Evolutionary conservation across 2,113 vertebrate genomes (phyloP).

Genomic region (Capreolus pygargus): DNA sequence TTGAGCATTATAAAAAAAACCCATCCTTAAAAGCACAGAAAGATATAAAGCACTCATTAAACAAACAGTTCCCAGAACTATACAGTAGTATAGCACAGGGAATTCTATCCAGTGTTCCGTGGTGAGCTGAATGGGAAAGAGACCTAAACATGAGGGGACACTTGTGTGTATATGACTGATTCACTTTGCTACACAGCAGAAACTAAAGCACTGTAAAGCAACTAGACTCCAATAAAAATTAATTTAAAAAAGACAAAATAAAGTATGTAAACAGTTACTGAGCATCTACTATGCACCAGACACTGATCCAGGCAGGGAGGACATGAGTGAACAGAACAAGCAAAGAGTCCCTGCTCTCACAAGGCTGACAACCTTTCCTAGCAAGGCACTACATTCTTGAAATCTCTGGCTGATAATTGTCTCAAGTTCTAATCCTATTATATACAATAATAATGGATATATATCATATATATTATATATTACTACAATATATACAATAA

Average conservation of each 20-base stretch:
- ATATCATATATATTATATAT: no score
- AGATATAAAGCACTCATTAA: not conserved
- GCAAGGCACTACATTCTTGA: not conserved
- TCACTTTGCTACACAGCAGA: no score
- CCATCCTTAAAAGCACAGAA: not conserved
- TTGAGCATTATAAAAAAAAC: not conserved
- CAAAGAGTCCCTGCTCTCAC: not conserved
- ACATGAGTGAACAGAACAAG: not conserved
- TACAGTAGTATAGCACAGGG: not conserved
- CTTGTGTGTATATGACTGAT: accelerated
- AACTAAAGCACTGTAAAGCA: accelerated
- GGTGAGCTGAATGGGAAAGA: not conserved
- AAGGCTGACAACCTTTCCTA: not conserved
- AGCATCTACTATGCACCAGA: not conserved
- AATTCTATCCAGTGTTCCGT: not conserved
- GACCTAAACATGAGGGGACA: not conserved
- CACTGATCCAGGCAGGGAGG: not conserved
- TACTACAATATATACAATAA: not conserved
- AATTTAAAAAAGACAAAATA: not conserved
- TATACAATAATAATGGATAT: not conserved
- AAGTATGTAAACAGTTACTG: not conserved
- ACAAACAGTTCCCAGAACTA: not conserved
- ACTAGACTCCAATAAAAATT: not conserved
- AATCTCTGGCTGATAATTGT: not conserved
- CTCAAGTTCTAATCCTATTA: not conserved